Conservation (phyloP, 2,113 vertebrate species). For the Salvator merianae region DNA sequence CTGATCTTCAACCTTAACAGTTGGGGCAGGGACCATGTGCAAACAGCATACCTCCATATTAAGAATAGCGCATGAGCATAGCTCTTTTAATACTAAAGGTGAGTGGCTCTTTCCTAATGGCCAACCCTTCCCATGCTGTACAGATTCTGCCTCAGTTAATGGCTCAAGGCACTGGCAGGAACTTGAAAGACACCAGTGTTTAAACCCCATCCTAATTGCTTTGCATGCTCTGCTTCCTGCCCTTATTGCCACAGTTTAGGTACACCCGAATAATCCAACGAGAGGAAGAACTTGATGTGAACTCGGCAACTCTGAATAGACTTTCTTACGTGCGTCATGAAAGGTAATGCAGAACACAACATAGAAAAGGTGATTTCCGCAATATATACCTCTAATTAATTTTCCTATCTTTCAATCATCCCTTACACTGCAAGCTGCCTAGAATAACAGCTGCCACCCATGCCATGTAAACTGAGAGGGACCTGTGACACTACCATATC, state of each 20-base stretch:
- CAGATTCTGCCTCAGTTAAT: too few relatives aligned
- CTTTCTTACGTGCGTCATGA: not conserved
- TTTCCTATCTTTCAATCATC: slow-evolving; percentile 57
- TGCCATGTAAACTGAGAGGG: slow-evolving; percentile 69
- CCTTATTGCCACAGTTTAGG: not conserved
- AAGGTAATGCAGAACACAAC: not conserved
- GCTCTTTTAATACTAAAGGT: not conserved
- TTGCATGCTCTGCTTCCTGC: not conserved
- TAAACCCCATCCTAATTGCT: not conserved
- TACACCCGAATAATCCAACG: not conserved
- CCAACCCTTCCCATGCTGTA: not conserved
- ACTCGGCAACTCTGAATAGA: not conserved
- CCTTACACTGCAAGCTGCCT: slow-evolving; percentile 34
- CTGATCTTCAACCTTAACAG: too few relatives aligned
- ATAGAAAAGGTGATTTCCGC: slow-evolving; percentile 29
- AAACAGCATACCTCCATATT: too few relatives aligned
- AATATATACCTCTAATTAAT: slow-evolving; percentile 44
- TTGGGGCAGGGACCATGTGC: too few relatives aligned
- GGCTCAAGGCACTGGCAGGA: not conserved
- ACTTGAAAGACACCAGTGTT: not conserved
- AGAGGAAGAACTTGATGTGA: not conserved
- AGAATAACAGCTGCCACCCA: slow-evolving; percentile 62
- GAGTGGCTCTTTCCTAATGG: not conserved
- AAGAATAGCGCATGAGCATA: too few relatives aligned
- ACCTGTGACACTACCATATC: slow-evolving; percentile 71